Percentiles rank a stretch among this genome's conserved stretches.
phyloP scores from a whole-genome alignment of 2,113 vertebrate species.

The Scatophagus argus region DNA sequence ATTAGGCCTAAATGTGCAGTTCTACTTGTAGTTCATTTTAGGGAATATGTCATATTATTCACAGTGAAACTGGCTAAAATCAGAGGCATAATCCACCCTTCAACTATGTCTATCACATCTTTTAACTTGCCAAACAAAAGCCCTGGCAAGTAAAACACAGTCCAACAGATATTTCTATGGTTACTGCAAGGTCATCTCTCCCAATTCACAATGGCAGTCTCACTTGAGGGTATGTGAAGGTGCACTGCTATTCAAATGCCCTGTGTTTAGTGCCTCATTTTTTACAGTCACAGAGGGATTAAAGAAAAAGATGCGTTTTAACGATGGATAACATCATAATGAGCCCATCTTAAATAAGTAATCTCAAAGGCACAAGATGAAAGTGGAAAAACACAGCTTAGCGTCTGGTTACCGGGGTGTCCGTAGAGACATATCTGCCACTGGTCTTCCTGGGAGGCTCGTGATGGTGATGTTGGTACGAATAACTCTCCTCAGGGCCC shows the following conservation, averaged over 20 bases:
- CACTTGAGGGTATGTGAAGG: slow-evolving; percentile 8
- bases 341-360: slow-evolving; percentile 24
- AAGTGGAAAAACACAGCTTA: slow-evolving; percentile 22
- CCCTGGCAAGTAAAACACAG: slow-evolving; percentile 2
- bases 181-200: slow-evolving; percentile 61
- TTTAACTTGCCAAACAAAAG: slow-evolving; percentile 6
- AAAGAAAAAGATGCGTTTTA: slow-evolving; percentile 8
- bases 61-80: background rate
- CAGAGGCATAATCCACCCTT: background rate
- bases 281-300: slow-evolving; percentile 16
- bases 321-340: slow-evolving; percentile 20
- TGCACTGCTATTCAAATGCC: slow-evolving; percentile 22
- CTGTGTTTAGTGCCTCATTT: slow-evolving; percentile 4
- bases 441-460: slow-evolving; percentile 87
- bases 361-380: slow-evolving; percentile 31
- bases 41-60: background rate
- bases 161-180: slow-evolving; percentile 56
- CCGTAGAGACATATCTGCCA: slow-evolving; percentile 84
- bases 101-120: slow-evolving; percentile 1
- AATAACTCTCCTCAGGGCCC: slow-evolving; percentile 82
- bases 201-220: slow-evolving; percentile 32
- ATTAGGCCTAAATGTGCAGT: background rate
- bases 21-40: background rate
- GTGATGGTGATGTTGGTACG: slow-evolving; percentile 83
- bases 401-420: slow-evolving; percentile 85